A percentile compares a stretch with the other conserved stretches of the same genome.
Conservation (phyloP, 35 echinoderm and acorn worm genomes). For the Holothuria glaberrima region DNA sequence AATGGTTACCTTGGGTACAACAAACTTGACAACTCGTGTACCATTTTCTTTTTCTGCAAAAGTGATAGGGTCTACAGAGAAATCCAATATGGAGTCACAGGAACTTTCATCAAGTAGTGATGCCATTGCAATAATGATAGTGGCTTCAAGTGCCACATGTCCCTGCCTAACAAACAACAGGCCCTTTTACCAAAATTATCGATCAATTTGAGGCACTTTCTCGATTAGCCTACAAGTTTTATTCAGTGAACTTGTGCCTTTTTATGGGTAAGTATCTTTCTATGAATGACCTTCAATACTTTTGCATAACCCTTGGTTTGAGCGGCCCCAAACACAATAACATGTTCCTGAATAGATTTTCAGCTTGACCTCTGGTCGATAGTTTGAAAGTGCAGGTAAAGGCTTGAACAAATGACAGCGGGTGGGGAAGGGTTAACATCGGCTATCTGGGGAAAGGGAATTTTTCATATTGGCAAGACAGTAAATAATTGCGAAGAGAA, state of each 20-base stretch:
- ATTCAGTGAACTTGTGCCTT: background rate
- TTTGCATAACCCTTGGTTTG: background rate
- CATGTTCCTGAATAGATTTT: background rate
- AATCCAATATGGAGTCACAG: slow-evolving; percentile 12
- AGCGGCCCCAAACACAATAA: slow-evolving; percentile 7
- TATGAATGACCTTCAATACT: background rate
- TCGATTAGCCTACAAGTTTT: background rate
- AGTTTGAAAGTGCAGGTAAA: background rate
- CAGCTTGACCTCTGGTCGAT: background rate
- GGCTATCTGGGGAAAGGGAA: too few species aligned
- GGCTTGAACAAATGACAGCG: background rate
- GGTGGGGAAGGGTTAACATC: background rate
- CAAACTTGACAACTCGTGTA: background rate
- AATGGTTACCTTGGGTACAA: background rate
- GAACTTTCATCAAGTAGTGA: slow-evolving; percentile 7
- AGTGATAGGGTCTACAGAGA: background rate
- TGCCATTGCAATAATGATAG: background rate
- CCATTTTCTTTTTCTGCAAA: background rate
- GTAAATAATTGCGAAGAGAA: too few species aligned
- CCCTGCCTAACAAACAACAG: background rate
- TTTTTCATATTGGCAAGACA: too few species aligned
- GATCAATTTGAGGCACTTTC: slow-evolving; percentile 5
- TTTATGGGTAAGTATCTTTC: background rate
- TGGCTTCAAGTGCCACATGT: background rate
- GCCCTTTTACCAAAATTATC: background rate